Percentiles rank a stretch among this genome's conserved stretches.
Conservation (phyloP, 2,797 vertebrate genomes). For the Graptemys geographica region DNA sequence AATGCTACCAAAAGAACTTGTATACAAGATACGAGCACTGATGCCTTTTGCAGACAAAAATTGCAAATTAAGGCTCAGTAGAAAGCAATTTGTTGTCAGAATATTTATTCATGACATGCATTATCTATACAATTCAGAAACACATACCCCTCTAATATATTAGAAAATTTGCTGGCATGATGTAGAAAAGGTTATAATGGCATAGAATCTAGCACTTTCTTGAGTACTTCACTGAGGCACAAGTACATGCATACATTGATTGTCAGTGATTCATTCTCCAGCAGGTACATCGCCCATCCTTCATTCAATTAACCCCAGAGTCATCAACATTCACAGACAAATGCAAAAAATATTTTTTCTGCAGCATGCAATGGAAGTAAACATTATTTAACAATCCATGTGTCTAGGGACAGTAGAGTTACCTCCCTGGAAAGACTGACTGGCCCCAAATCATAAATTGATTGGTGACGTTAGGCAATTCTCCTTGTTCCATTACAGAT, state of each 20-base stretch:
- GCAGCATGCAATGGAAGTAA: neutral
- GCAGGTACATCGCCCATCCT: conserved; percentile 9
- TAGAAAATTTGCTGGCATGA: conserved; percentile 59
- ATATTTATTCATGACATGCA: conserved; percentile 60
- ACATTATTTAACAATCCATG: neutral
- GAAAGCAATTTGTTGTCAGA: conserved; percentile 40
- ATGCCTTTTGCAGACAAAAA: conserved; percentile 33
- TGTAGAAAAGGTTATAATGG: conserved; percentile 35
- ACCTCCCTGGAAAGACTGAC: neutral
- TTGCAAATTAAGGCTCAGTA: conserved; percentile 33
- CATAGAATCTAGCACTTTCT: neutral
- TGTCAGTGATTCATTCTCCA: conserved; percentile 32
- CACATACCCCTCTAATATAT: neutral
- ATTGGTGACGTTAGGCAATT: neutral
- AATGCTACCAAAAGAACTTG: neutral
- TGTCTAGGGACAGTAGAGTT: neutral
- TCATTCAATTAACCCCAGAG: conserved; percentile 45
- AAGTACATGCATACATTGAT: conserved; percentile 34
- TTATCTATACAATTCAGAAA: conserved; percentile 59
- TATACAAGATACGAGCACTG: conserved; percentile 1
- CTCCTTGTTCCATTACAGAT: neutral
- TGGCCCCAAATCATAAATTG: neutral
- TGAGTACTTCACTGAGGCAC: neutral
- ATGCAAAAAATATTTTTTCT: conserved; percentile 5
- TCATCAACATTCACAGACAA: conserved; percentile 11